Evolutionary conservation across 2,888 invertebrate genomes (phyloP), one percentile per base, ranked within the genome.

Genomic region (Torymus auratus): DNA sequence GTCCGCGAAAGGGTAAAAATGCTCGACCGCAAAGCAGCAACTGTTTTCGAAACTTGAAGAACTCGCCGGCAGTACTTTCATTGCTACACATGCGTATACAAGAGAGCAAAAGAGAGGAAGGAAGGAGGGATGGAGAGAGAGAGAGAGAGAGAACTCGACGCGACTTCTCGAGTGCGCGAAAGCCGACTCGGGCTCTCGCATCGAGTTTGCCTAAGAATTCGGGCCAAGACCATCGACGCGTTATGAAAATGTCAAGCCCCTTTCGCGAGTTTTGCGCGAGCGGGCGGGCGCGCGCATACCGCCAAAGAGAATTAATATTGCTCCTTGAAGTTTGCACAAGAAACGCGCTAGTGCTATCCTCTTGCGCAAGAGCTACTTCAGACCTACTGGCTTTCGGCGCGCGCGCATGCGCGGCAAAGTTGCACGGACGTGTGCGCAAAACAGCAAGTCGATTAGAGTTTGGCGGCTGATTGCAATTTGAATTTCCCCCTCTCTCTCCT

Each of bases 291-390:
- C 20, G 7, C 41, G 41, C 41, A 41, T 41, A 41, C 41, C 41
- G 60, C 41, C 75, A 77, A 77, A 71, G 71, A 78, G 70, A 78
- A 78, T 71, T 65, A 78, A 71, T 71, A 71, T 64, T 50, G 64
- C 65, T 50, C 52, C 58, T 15, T 41, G 52, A 77, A 77, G 62
- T 77, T 70, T 62, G 70, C 52, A 1, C 64, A 64, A 64, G 64
- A 73, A 73, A 28, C 41, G 50, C 28, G 23, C 11, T 14, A 60
- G 20, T 61, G 15, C 5, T 61, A 20, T 55, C 10, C n/a, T 58
- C 69, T 13, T 41, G 41, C 41, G 41, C 41, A 41, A 41, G 41
- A 41, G 41, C 41, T 41, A 41, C 55, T 64, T 41, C 14, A 28
- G 50, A 12, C 14, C 23, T 23, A n/a, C 61, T 53, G 61, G 53